phyloP scores from a whole-genome alignment of 2,888 invertebrate genomes.

The Alentia gelatinosa region DNA sequence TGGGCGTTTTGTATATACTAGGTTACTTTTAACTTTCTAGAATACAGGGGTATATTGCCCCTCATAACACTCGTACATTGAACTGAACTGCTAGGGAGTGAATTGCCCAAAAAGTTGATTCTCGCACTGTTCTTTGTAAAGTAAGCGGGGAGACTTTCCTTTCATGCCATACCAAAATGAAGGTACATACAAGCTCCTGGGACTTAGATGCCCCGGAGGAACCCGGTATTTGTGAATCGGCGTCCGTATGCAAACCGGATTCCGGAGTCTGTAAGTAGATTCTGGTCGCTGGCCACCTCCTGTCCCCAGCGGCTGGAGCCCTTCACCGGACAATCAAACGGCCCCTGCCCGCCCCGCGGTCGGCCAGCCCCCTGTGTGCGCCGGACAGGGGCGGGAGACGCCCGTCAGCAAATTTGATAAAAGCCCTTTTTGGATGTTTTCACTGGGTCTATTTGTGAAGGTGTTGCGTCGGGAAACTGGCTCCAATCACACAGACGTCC shows the following conservation, averaged over 20 bases:
- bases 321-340: neutral
- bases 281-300: neutral
- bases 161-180: too few relatives aligned
- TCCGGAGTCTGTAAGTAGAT: neutral
- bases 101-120: too few relatives aligned
- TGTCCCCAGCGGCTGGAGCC: neutral
- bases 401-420: slow-evolving; percentile 3
- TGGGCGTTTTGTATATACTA: too few relatives aligned
- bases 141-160: too few relatives aligned
- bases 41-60: too few relatives aligned
- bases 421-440: neutral
- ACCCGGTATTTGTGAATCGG: too few relatives aligned
- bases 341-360: neutral
- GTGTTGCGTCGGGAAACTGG: neutral
- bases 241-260: neutral
- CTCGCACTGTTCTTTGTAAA: too few relatives aligned
- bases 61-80: too few relatives aligned
- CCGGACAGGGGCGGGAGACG: neutral
- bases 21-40: too few relatives aligned
- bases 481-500: neutral
- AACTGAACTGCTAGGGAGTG: too few relatives aligned
- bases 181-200: too few relatives aligned
- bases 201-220: too few relatives aligned
- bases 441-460: neutral
- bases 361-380: neutral